Conservation (phyloP, 2,797 vertebrate species). For the Pseudochaenichthys georgianus region DNA sequence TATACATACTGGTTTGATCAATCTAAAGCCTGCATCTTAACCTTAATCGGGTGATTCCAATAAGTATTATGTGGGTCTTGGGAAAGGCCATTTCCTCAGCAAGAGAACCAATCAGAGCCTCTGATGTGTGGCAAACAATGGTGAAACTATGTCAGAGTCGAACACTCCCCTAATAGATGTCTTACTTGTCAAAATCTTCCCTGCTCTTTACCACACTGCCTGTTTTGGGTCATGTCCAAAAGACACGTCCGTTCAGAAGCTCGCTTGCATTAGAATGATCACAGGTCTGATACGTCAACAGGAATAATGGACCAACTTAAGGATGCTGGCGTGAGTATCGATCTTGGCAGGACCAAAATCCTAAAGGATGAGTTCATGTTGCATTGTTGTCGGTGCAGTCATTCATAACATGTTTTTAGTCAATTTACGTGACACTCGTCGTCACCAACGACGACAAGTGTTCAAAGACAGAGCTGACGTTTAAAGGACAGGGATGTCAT, state of each 20-base stretch:
- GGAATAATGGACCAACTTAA: slow-evolving; percentile 45
- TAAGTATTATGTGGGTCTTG: background rate
- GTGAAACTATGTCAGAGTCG: background rate
- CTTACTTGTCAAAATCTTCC: slow-evolving; percentile 36
- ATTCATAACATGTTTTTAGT: slow-evolving; percentile 42
- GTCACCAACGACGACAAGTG: slow-evolving; percentile 19
- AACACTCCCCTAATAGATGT: slow-evolving; percentile 9
- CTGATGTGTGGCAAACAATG: too few species aligned
- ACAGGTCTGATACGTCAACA: slow-evolving; percentile 50
- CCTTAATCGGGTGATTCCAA: background rate
- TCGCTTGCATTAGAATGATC: slow-evolving; percentile 43
- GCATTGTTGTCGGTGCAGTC: slow-evolving; percentile 22
- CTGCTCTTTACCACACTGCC: slow-evolving; percentile 42
- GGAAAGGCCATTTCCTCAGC: background rate
- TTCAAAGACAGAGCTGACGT: slow-evolving; percentile 40
- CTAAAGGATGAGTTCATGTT: slow-evolving; percentile 39
- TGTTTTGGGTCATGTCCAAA: slow-evolving; percentile 46
- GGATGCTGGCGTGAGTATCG: slow-evolving; percentile 40
- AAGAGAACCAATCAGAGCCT: background rate
- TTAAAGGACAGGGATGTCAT: slow-evolving; percentile 40
- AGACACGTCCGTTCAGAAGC: slow-evolving; percentile 36
- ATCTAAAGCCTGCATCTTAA: background rate
- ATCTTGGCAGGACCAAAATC: slow-evolving; percentile 46
- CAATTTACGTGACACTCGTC: slow-evolving; percentile 48
- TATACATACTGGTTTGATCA: background rate